Evolutionary conservation across 2,888 invertebrate genomes (phyloP), one percentile per base, ranked within the genome.

Genomic region (Physocephala rufipes): DNA sequence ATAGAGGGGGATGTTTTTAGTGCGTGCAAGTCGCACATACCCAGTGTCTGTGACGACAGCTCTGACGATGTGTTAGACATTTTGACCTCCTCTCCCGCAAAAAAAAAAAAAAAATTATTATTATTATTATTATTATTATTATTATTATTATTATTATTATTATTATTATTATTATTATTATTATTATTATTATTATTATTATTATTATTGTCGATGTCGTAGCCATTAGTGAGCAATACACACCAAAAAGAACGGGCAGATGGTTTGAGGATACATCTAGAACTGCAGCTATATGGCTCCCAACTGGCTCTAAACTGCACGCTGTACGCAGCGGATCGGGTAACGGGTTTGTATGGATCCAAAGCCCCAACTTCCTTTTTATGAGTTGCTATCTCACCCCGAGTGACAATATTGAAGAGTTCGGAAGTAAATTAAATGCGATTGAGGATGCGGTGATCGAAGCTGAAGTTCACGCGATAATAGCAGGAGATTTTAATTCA

Each of bases 261-360:
- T 16, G 51, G 51, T 16, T n/a, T 4, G 7, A 51, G 19, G 51
- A 51, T 16, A 51, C 43, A 7, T 28, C 66, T n/a, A 30, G 28
- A 51, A 51, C 7, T 16, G 51, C 51, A 51, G 51, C 51, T 19
- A 51, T 51, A 7, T 51, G 51, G 51, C 51, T 51, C 51, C 51
- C 51, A 16, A 5, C 7, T n/a, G 24, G n/a, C n/a, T 59, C 28
- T 13, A 26, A 55, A 43, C 53, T 53, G 43, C 15, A 47, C 53
- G n/a, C 21, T 58, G 45, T 59, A n/a, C 30, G 26, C 3, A 19
- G 1, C 12, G 68, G 51, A 28, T 58, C 15, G 28, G 68, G 68
- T 19, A 68, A 68, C 15, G 61, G 61, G 19, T 24, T 61, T 19
- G 47, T 47, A 12, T 47, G 47, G 47, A 47, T 47, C 12, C 12